Evolutionary conservation across 2,888 invertebrate genomes (phyloP).

Genomic region (Eulithis testata): DNA sequence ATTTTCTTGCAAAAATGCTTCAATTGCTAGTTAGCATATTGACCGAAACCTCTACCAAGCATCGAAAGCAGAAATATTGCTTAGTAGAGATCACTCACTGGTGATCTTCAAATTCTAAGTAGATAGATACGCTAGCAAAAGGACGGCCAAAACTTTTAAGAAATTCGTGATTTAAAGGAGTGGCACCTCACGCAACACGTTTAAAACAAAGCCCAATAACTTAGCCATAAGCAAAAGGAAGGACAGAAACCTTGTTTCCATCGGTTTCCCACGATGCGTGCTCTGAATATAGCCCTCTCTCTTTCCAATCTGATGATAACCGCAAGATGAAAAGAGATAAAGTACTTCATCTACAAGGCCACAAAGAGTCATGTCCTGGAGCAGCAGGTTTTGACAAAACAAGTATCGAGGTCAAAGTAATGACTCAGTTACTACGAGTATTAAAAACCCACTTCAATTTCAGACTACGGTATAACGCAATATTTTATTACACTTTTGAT

Average conservation of each 20-base stretch:
- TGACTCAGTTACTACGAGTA: slow-evolving; percentile 34
- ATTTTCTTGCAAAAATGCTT: too few species aligned
- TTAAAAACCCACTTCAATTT: slow-evolving; percentile 16
- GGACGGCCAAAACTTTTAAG: not conserved
- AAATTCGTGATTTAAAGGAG: slow-evolving; percentile 14
- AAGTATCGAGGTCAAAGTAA: slow-evolving; percentile 59
- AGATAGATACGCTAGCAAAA: not conserved
- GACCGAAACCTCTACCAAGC: too few species aligned
- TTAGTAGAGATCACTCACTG: too few species aligned
- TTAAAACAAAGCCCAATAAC: slow-evolving; percentile 67
- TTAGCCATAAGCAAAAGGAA: slow-evolving; percentile 68
- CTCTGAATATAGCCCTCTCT: slow-evolving; percentile 47
- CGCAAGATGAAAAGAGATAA: slow-evolving; percentile 40
- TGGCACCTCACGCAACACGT: slow-evolving; percentile 47
- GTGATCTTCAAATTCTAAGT: not conserved
- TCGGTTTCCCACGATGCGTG: slow-evolving; percentile 73
- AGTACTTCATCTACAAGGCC: slow-evolving; percentile 36
- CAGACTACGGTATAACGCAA: slow-evolving; percentile 13
- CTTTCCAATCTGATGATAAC: slow-evolving; percentile 47
- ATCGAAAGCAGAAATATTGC: too few species aligned
- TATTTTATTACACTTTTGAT: slow-evolving; percentile 33
- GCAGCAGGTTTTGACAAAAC: slow-evolving; percentile 58
- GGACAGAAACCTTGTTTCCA: slow-evolving; percentile 69
- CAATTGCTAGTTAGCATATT: too few species aligned
- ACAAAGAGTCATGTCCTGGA: slow-evolving; percentile 59